A percentile compares a stretch with the other conserved stretches of the same genome.
Conservation (phyloP, 2,797 vertebrate genomes). For the Aphelocoma californica region DNA sequence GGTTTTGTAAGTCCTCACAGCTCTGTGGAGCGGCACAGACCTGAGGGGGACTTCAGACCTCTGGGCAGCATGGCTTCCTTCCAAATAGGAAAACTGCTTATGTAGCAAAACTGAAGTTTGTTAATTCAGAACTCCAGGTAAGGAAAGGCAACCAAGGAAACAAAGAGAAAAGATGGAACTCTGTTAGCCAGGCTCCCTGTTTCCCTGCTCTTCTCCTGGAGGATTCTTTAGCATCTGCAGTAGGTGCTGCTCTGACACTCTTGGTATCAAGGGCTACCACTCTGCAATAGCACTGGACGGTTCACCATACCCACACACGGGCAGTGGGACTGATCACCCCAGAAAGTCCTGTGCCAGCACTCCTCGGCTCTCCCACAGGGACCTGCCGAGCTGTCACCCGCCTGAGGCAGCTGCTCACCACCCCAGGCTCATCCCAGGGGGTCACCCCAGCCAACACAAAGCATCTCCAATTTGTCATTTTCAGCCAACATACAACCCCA, state of each 20-base stretch:
- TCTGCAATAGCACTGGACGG: rapidly evolving
- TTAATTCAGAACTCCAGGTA: background rate
- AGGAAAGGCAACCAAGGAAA: background rate
- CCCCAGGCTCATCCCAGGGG: no score
- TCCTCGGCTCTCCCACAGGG: rapidly evolving
- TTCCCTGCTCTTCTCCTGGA: background rate
- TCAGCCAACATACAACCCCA: background rate
- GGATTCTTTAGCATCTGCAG: background rate
- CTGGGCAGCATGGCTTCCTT: background rate
- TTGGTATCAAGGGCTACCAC: rapidly evolving
- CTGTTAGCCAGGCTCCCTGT: background rate
- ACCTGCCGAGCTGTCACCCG: rapidly evolving
- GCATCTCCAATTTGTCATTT: background rate
- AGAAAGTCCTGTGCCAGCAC: background rate
- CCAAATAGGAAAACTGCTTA: background rate
- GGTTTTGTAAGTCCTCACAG: background rate
- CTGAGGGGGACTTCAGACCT: rapidly evolving
- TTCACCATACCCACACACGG: rapidly evolving
- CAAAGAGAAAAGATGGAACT: background rate
- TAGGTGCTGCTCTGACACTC: background rate
- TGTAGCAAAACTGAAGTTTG: background rate
- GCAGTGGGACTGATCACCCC: rapidly evolving
- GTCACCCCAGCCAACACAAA: background rate
- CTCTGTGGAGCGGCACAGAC: rapidly evolving
- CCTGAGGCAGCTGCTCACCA: background rate